A percentile compares a stretch with the other conserved stretches of the same genome.
Evolutionary conservation across 2,888 invertebrate genomes (phyloP).

Genomic region (Carcina quercana): DNA sequence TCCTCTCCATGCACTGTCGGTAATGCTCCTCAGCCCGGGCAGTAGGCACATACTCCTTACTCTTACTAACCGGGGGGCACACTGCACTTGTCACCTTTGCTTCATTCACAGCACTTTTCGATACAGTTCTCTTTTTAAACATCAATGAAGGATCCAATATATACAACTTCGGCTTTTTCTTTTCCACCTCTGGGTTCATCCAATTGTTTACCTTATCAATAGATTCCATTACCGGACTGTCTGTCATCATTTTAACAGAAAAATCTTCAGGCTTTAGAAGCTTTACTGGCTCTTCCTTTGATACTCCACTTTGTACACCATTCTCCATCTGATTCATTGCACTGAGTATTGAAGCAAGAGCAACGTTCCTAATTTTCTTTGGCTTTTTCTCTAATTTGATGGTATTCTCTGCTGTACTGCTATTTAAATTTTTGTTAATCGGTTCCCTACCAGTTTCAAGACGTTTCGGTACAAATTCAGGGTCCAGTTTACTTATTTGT

Average conservation of each 20-base stretch:
- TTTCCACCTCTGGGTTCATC: constrained; percentile 13
- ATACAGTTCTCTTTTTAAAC: constrained; percentile 4
- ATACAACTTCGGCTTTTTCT: not conserved
- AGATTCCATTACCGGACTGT: constrained; percentile 12
- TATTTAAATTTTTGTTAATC: no score
- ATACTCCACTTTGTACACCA: constrained; percentile 6
- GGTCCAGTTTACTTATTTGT: constrained; percentile 15
- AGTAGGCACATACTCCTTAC: constrained; percentile 30
- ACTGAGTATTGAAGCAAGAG: constrained; percentile 32
- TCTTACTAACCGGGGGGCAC: not conserved
- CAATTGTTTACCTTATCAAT: constrained; percentile 24
- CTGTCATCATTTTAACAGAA: no score
- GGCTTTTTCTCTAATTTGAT: constrained; percentile 5
- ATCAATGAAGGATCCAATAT: constrained; percentile 17
- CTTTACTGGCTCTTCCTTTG: constrained; percentile 11
- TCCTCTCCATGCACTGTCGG: constrained; percentile 28
- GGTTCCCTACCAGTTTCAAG: no score
- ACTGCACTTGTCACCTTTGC: not conserved
- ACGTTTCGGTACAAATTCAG: not conserved
- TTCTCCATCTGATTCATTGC: no score
- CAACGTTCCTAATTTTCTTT: constrained; percentile 32
- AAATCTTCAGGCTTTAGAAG: constrained; percentile 29
- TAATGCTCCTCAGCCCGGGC: constrained; percentile 34
- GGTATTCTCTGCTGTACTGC: no score
- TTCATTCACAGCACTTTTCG: not conserved